Conservation (phyloP, 2,888 invertebrate genomes). For the Apotomis betuletana region DNA sequence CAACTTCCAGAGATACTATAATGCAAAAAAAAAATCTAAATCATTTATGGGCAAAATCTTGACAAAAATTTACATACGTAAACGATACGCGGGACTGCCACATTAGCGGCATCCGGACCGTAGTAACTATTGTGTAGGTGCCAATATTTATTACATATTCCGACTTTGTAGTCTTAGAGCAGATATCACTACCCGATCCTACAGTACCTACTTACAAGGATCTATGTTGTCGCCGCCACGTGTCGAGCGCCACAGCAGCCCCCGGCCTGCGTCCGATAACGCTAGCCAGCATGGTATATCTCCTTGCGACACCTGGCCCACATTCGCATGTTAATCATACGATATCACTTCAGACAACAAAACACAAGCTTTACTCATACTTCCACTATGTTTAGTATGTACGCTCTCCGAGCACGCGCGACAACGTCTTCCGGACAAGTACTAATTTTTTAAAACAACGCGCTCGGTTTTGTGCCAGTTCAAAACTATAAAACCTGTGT, state of each 20-base stretch:
- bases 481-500: slow-evolving; percentile 39
- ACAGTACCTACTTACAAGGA: background rate
- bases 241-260: slow-evolving; percentile 21
- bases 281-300: slow-evolving; percentile 56
- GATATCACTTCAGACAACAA: slow-evolving; percentile 63
- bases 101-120: too few species aligned
- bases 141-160: too few species aligned
- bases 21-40: too few species aligned
- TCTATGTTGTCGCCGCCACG: slow-evolving; percentile 17
- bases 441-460: slow-evolving; percentile 43
- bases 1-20: too few species aligned
- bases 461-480: slow-evolving; percentile 13
- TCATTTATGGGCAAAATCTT: too few species aligned
- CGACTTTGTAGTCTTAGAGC: too few species aligned
- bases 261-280: slow-evolving; percentile 46
- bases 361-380: slow-evolving; percentile 65
- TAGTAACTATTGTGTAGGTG: too few species aligned
- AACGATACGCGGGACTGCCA: too few species aligned
- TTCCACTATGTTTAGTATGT: slow-evolving; percentile 52
- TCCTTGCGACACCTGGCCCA: slow-evolving; percentile 72
- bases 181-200: too few species aligned
- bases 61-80: too few species aligned
- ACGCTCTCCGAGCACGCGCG: slow-evolving; percentile 50
- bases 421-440: slow-evolving; percentile 45
- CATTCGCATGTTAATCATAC: slow-evolving; percentile 62